Percentiles rank a stretch among this genome's conserved stretches.
phyloP scores from a whole-genome alignment of 2,797 vertebrate species.

The Moxostoma hubbsi region DNA sequence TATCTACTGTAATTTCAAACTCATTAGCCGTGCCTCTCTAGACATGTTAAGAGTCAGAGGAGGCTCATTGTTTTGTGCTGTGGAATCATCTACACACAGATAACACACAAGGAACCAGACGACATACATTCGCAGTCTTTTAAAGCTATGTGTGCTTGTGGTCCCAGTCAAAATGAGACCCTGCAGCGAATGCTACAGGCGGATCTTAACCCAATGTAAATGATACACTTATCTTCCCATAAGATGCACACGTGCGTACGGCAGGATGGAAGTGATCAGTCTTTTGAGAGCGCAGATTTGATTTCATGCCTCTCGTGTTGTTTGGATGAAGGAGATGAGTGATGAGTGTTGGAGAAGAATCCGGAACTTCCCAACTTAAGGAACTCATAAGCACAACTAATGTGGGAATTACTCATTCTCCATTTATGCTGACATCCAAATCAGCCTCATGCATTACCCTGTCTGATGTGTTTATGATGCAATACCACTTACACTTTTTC shows the following conservation, averaged over 20 bases:
- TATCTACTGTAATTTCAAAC: slow-evolving; percentile 64
- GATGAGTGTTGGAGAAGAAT: slow-evolving; percentile 58
- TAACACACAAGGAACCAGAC: slow-evolving; percentile 57
- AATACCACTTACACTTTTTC: slow-evolving; percentile 42
- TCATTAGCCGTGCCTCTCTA: slow-evolving; percentile 70
- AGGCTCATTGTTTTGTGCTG: slow-evolving; percentile 65
- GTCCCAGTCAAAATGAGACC: slow-evolving; percentile 51
- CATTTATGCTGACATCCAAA: slow-evolving; percentile 51
- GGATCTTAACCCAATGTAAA: slow-evolving; percentile 62
- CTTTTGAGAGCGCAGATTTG: slow-evolving; percentile 55
- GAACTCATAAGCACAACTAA: slow-evolving; percentile 64
- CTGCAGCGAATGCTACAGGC: slow-evolving; percentile 67
- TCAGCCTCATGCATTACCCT: slow-evolving; percentile 54
- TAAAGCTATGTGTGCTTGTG: slow-evolving; percentile 34
- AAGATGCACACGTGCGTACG: slow-evolving; percentile 43
- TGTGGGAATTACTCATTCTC: slow-evolving; percentile 58
- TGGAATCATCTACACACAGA: slow-evolving; percentile 69
- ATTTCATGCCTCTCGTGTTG: slow-evolving; percentile 61
- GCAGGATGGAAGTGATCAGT: slow-evolving; percentile 66
- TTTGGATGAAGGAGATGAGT: slow-evolving; percentile 52
- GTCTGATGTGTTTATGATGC: slow-evolving; percentile 58
- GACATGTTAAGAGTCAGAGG: slow-evolving; percentile 67
- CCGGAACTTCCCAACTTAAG: slow-evolving; percentile 62
- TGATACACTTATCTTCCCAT: slow-evolving; percentile 68
- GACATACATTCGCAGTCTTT: slow-evolving; percentile 47